Evolutionary conservation across 2,113 vertebrate species (phyloP).

Genomic region (Centropus bengalensis): DNA sequence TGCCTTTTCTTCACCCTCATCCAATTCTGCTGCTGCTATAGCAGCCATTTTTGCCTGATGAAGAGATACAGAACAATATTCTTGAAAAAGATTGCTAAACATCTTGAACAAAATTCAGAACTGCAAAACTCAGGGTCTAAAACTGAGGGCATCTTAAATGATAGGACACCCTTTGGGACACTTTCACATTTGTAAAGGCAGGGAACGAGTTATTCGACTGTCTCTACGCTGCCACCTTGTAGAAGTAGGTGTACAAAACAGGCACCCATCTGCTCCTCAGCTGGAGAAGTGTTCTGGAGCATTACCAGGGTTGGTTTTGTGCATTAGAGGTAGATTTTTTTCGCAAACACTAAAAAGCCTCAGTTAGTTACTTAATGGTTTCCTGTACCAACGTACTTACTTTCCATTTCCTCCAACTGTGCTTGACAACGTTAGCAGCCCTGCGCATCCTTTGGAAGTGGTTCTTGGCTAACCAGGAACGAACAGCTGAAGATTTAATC

Average conservation of each 20-base stretch:
- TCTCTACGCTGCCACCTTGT: neutral
- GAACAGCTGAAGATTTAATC: slow-evolving; percentile 74
- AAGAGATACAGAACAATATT: neutral
- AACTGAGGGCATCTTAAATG: neutral
- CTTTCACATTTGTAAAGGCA: neutral
- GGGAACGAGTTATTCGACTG: neutral
- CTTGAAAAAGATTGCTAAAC: neutral
- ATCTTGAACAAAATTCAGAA: neutral
- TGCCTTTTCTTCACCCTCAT: slow-evolving; percentile 74
- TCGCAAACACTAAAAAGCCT: neutral
- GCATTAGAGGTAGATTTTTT: neutral
- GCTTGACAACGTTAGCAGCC: slow-evolving; percentile 83
- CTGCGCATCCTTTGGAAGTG: slow-evolving; percentile 76
- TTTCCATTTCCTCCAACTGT: slow-evolving; percentile 86
- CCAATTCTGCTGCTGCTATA: slow-evolving; percentile 86
- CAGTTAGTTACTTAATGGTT: neutral
- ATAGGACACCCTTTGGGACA: neutral
- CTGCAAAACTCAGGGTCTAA: neutral
- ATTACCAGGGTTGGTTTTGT: neutral
- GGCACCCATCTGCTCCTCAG: neutral
- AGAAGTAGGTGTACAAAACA: neutral
- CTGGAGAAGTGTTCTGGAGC: neutral
- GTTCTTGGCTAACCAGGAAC: slow-evolving; percentile 87
- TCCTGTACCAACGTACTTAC: slow-evolving; percentile 69
- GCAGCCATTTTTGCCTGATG: slow-evolving; percentile 77